phyloP scores from a whole-genome alignment of 1,140 invertebrate genomes.

The Drosophila gunungcola region DNA sequence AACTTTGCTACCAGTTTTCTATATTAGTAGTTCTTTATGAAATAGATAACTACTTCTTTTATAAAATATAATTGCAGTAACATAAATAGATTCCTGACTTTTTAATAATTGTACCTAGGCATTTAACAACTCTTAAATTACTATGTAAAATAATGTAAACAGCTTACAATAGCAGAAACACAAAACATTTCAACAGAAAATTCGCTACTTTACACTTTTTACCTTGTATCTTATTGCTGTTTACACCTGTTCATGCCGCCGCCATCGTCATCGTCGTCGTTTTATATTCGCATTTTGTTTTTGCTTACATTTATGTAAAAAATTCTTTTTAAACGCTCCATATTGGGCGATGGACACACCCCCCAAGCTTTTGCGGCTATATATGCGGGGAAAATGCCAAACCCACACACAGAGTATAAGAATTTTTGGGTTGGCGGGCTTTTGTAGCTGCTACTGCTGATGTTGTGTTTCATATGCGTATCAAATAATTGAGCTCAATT shows the following conservation, averaged over 20 bases:
- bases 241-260: slow-evolving; percentile 62
- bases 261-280: background rate
- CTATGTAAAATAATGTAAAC: background rate
- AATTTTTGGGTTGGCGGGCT: slow-evolving; percentile 40
- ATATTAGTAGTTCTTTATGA: background rate
- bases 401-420: slow-evolving; percentile 43
- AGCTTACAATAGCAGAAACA: slow-evolving; percentile 9
- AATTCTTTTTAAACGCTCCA: slow-evolving; percentile 61
- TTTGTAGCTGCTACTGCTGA: slow-evolving; percentile 31
- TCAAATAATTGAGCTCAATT: slow-evolving; percentile 83
- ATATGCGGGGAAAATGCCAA: slow-evolving; percentile 48
- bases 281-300: slow-evolving; percentile 38
- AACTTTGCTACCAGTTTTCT: background rate
- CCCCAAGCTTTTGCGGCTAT: slow-evolving; percentile 37
- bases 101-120: too few species aligned
- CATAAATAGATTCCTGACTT: background rate
- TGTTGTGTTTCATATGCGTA: slow-evolving; percentile 74
- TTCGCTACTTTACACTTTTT: slow-evolving; percentile 9
- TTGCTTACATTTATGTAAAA: slow-evolving; percentile 46
- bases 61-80: too few species aligned
- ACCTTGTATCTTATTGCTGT: slow-evolving; percentile 45
- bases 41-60: too few species aligned
- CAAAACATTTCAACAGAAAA: slow-evolving; percentile 24
- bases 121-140: background rate
- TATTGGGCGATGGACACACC: slow-evolving; percentile 47